Conservation (phyloP, 1,140 invertebrate species). For the Zophobas atratus region DNA sequence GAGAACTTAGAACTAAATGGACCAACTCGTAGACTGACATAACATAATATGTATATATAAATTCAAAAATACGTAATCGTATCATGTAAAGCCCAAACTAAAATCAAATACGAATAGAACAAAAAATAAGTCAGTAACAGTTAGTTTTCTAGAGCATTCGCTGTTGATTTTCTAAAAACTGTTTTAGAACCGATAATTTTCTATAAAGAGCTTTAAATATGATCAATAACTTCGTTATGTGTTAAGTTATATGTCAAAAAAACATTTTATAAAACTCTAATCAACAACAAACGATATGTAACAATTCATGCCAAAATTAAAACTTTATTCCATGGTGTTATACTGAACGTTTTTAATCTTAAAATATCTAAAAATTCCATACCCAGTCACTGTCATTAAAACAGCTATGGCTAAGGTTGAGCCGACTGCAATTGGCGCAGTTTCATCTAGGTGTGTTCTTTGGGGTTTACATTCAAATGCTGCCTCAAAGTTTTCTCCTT, state of each 20-base stretch:
- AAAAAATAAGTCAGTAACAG: too few relatives aligned
- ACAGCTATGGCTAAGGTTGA: slow-evolving; percentile 87
- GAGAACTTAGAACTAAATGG: too few relatives aligned
- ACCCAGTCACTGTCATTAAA: slow-evolving; percentile 85
- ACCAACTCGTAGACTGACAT: too few relatives aligned
- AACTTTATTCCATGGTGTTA: slow-evolving; percentile 89
- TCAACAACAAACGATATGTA: background rate
- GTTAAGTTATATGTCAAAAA: background rate
- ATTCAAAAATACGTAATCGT: too few relatives aligned
- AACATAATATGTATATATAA: too few relatives aligned
- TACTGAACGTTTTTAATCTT: slow-evolving; percentile 94
- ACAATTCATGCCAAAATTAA: slow-evolving; percentile 18
- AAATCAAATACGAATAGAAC: too few relatives aligned
- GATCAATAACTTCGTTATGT: too few relatives aligned
- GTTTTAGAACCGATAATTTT: too few relatives aligned
- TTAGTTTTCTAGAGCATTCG: too few relatives aligned
- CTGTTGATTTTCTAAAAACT: too few relatives aligned
- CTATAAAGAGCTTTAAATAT: too few relatives aligned
- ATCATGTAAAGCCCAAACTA: too few relatives aligned
- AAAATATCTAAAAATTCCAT: slow-evolving; percentile 89
- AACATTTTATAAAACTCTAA: background rate
- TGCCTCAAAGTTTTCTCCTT: slow-evolving; percentile 74
- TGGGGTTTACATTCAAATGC: slow-evolving; percentile 71
- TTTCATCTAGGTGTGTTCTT: slow-evolving; percentile 79
- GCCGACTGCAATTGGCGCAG: slow-evolving; percentile 89